Percentiles rank a stretch among this genome's conserved stretches.
Evolutionary conservation across 2,888 invertebrate genomes (phyloP).

Genomic region (Stenodema calcarata): DNA sequence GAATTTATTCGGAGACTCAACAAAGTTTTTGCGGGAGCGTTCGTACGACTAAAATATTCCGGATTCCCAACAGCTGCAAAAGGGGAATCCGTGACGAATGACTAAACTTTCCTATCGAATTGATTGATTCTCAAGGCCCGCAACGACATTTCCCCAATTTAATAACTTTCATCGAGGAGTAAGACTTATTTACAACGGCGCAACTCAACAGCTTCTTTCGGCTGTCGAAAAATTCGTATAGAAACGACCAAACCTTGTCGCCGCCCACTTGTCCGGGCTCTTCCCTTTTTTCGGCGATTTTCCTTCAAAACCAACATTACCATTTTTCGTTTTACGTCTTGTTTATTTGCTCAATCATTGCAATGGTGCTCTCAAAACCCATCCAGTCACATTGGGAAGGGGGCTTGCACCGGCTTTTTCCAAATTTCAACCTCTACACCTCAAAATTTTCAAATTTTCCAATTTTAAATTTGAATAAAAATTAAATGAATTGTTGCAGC

Average conservation of each 20-base stretch:
- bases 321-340: too few relatives aligned
- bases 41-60: not conserved
- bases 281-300: not conserved
- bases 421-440: too few relatives aligned
- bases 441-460: too few relatives aligned
- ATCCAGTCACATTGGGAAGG: too few relatives aligned
- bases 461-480: too few relatives aligned
- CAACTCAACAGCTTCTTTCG: not conserved
- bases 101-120: not conserved
- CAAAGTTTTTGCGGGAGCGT: too few relatives aligned
- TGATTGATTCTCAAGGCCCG: not conserved
- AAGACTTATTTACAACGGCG: not conserved
- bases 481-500: too few relatives aligned
- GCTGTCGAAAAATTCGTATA: not conserved
- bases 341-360: too few relatives aligned
- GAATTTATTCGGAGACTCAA: too few relatives aligned
- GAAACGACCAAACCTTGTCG: not conserved
- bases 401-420: too few relatives aligned
- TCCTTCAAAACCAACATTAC: too few relatives aligned
- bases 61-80: not conserved
- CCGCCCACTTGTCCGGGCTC: not conserved
- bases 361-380: too few relatives aligned
- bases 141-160: not conserved
- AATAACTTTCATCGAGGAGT: not conserved
- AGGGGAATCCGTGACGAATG: not conserved